Conservation (phyloP, 2,888 invertebrate genomes). For the Rotaria sp. region DNA sequence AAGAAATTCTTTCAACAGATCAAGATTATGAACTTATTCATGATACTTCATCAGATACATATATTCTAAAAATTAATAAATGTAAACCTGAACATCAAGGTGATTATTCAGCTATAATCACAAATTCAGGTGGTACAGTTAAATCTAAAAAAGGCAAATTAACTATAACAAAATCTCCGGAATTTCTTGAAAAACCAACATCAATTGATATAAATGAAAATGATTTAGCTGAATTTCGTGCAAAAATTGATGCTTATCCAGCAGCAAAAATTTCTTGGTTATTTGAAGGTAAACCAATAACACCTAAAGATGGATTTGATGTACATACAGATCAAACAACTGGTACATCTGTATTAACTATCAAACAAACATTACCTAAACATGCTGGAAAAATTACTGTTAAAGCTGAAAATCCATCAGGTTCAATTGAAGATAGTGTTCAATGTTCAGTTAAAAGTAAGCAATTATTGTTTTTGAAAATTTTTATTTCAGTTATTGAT, state of each 20-base stretch:
- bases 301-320: conserved; percentile 29
- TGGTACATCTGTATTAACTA: conserved; percentile 49
- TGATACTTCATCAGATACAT: neutral
- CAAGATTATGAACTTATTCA: conserved; percentile 22
- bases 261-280: conserved; percentile 33
- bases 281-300: conserved; percentile 31
- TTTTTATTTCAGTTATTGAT: neutral
- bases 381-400: conserved; percentile 55
- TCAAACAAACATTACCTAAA: conserved; percentile 64
- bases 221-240: conserved; percentile 15
- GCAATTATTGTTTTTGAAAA: neutral
- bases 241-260: conserved; percentile 31
- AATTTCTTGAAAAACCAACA: neutral
- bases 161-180: neutral
- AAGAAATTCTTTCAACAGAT: conserved; percentile 12
- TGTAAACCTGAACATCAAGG: conserved; percentile 33
- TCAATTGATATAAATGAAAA: conserved; percentile 2
- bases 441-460: conserved; percentile 48
- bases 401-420: conserved; percentile 51
- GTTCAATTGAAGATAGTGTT: conserved; percentile 49
- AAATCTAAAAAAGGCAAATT: conserved; percentile 12
- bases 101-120: conserved; percentile 34
- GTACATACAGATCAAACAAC: conserved; percentile 75
- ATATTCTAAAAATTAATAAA: conserved; percentile 15
- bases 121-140: conserved; percentile 30